Evolutionary conservation across 2,113 vertebrate genomes (phyloP).

Genomic region (Lutjanus erythropterus): DNA sequence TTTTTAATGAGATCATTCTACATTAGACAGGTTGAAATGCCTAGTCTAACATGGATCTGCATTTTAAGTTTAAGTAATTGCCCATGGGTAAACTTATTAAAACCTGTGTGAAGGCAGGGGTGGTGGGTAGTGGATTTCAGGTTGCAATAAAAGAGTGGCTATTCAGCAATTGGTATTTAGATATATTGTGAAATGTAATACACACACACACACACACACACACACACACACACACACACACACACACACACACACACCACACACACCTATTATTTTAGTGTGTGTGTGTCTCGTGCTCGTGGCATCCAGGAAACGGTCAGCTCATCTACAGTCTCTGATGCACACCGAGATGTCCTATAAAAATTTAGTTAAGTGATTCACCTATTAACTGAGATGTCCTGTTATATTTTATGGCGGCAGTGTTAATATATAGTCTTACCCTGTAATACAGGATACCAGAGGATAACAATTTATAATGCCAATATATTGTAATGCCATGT

Average conservation of each 20-base stretch:
- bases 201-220: neutral
- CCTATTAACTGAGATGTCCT: neutral
- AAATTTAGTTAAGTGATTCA: neutral
- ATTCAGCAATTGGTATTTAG: neutral
- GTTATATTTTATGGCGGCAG: slow-evolving; percentile 9
- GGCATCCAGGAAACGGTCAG: neutral
- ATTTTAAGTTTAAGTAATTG: neutral
- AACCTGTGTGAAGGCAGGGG: neutral
- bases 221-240: neutral
- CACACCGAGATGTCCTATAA: neutral
- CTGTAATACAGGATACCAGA: neutral
- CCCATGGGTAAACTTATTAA: neutral
- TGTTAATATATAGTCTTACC: slow-evolving; percentile 3
- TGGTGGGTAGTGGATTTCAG: neutral
- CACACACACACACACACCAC: neutral
- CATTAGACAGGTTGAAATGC: neutral
- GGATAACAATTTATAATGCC: slow-evolving; percentile 19
- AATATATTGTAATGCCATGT: slow-evolving; percentile 29
- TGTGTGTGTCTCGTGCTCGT: neutral
- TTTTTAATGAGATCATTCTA: neutral
- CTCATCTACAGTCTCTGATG: neutral
- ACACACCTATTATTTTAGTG: neutral
- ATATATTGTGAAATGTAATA: neutral
- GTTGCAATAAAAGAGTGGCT: neutral
- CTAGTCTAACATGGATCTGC: neutral